phyloP scores from a whole-genome alignment of 2,888 invertebrate species.

The Eupithecia subfuscata region DNA sequence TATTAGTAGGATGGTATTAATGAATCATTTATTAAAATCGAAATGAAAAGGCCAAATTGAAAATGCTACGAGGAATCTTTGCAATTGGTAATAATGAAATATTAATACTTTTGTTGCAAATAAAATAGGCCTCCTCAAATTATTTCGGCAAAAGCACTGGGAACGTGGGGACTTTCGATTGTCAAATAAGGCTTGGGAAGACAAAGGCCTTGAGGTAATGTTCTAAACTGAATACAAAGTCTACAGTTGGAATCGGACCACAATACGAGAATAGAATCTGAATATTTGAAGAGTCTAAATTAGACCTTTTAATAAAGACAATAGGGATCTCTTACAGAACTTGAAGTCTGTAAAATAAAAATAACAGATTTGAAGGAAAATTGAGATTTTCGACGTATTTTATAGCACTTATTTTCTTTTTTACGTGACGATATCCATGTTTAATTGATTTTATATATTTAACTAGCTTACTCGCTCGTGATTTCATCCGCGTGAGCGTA shows the following conservation, averaged over 20 bases:
- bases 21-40: background rate
- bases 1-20: background rate
- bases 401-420: background rate
- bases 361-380: background rate
- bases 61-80: conserved; percentile 37
- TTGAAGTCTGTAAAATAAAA: background rate
- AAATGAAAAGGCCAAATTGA: conserved; percentile 6
- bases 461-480: background rate
- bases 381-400: background rate
- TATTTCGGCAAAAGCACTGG: conserved; percentile 44
- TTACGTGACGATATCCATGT: background rate
- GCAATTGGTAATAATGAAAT: conserved; percentile 36
- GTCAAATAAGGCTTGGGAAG: conserved; percentile 59
- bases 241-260: conserved; percentile 22
- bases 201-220: conserved; percentile 54
- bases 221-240: conserved; percentile 50
- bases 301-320: conserved; percentile 2
- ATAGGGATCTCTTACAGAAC: background rate
- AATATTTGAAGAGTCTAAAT: conserved; percentile 23
- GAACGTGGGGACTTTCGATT: conserved; percentile 51
- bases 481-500: background rate
- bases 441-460: background rate
- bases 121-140: conserved; percentile 38
- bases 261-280: conserved; percentile 48
- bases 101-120: conserved; percentile 37